Percentiles rank a stretch among this genome's conserved stretches.
These are phyloP conservation scores for Zoanthus sociatus DNA, from an alignment of 92 coral and sea anemone genomes.

Conservation along the genomic window DNA sequence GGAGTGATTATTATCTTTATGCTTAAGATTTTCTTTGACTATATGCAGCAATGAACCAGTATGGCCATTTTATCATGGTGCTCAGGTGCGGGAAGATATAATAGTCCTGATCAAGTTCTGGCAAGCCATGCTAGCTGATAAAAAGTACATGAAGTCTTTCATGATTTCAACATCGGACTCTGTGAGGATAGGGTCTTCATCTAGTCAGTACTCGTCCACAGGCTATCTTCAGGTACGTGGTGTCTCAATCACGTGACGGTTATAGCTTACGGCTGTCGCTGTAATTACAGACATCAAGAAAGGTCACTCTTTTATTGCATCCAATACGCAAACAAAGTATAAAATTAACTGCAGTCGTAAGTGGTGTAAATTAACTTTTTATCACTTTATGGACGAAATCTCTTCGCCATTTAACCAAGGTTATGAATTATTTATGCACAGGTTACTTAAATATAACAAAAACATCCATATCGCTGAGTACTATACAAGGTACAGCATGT, in stretches of 20 bases:
- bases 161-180: conserved; percentile 63
- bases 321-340: no score
- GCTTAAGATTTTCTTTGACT: not conserved
- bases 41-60: conserved; percentile 73
- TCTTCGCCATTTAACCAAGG: no score
- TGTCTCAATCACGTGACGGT: not conserved
- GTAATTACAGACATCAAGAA: no score
- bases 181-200: conserved; percentile 28
- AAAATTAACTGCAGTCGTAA: no score
- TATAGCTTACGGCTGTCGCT: not conserved
- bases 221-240: conserved; percentile 32
- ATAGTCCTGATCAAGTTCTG: conserved; percentile 92
- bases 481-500: no score
- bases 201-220: conserved; percentile 39
- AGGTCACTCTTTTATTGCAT: no score
- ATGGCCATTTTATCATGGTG: conserved; percentile 89
- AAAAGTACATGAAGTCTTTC: conserved; percentile 90
- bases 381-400: no score
- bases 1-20: no score
- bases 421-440: no score
- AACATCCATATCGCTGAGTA: no score
- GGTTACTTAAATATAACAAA: no score
- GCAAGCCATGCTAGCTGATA: conserved; percentile 97
- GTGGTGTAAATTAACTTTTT: no score
- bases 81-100: conserved; percentile 87